Base-by-base conservation (phyloP, 2,797 vertebrate genomes). In the Semaprochilodus insignis region DNA sequence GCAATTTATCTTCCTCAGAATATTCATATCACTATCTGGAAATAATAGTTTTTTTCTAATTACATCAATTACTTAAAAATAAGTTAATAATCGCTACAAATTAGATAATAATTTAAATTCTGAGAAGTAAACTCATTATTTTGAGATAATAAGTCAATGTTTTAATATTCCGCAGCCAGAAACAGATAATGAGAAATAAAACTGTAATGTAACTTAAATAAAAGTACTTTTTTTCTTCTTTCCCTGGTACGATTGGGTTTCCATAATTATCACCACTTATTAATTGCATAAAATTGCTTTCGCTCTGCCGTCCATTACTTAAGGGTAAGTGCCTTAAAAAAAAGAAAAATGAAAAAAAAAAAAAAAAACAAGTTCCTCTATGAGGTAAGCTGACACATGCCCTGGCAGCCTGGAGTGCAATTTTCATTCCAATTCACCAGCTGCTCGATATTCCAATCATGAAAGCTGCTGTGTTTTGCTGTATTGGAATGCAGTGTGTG, bases 401-500 rank as follows among this genome's bases (percentile, higher is more conserved):
- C 36, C 71, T 31, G 67, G 40, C 52, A 77, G 81, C 81, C 86
- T 87, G 25, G 51, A 82, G 81, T 86, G 90, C 87, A 84, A 87
- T 91, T 91, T 88, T 93, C 92, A 90, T 90, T 92, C 91, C 83
- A 83, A 91, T 88, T 91, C 86, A 88, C 92, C 85, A 83, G 82
- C 86, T 82, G 91, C 87, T 94, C 92, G 89, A 94, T 93, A 92
- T 89, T 91, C 88, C 87, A 89, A 91, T 93, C 91, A 92, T 93
- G 90, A 88, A 86, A 91, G 88, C 90, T 91, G 85, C 91, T 88
- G 81, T 86, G 90, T 90, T 81, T 87, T 88, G 90, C 89, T 14
- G 85, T 88, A 89, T 89, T 89, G 91, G 89, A 92, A 92, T 90
- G 91, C 89, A 90, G 91, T 90, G 89, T 90, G 89, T 88, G 90